Conservation (phyloP, 2,113 vertebrate genomes). For the Ginglymostoma cirratum region DNA sequence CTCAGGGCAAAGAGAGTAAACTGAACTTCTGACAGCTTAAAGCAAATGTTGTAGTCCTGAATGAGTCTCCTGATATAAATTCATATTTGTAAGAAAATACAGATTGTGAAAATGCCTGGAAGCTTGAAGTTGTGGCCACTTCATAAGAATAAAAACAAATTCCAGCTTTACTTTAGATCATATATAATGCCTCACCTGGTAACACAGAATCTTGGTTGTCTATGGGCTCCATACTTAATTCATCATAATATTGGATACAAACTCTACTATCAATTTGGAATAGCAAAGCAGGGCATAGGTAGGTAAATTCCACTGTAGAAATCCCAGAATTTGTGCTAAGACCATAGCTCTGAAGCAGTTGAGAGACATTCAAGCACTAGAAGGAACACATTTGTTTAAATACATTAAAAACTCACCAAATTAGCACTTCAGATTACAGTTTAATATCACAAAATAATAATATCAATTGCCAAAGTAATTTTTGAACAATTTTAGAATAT, state of each 20-base stretch:
- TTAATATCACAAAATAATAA: neutral
- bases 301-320: slow-evolving; percentile 76
- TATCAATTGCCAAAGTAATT: neutral
- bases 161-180: slow-evolving; percentile 34
- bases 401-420: neutral
- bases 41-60: neutral
- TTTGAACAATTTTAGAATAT: neutral
- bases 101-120: neutral
- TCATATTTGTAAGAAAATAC: neutral
- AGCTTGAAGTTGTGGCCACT: neutral
- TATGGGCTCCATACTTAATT: slow-evolving; percentile 64
- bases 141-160: slow-evolving; percentile 37
- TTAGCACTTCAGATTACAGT: neutral
- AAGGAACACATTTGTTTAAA: slow-evolving; percentile 40
- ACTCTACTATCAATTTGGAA: slow-evolving; percentile 92
- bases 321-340: slow-evolving; percentile 68
- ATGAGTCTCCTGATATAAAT: neutral
- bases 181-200: slow-evolving; percentile 60
- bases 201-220: slow-evolving; percentile 56
- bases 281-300: slow-evolving; percentile 85
- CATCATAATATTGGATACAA: slow-evolving; percentile 82
- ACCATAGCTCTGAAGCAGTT: slow-evolving; percentile 78
- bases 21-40: neutral
- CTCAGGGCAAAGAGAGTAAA: neutral
- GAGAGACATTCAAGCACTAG: slow-evolving; percentile 89